These are phyloP conservation scores for Peromyscus nudipes DNA, from an alignment of 2,797 vertebrate genomes.

Conservation along the genomic window DNA sequence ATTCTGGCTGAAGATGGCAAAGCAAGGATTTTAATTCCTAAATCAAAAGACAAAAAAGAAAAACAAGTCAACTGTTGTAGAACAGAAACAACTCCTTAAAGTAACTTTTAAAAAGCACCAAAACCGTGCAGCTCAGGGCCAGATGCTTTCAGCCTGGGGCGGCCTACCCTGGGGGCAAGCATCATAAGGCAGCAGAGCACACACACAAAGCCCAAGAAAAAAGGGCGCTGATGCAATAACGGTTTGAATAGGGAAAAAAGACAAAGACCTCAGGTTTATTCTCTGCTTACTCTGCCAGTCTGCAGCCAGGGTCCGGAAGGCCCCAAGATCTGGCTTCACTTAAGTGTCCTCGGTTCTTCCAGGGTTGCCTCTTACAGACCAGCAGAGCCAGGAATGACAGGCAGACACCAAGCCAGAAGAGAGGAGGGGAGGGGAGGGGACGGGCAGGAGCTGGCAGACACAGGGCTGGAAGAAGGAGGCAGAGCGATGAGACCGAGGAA, in stretches of 20 bases:
- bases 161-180: not conserved
- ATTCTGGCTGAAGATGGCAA: conserved; percentile 68
- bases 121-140: conserved; percentile 67
- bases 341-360: conserved; percentile 41
- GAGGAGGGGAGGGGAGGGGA: no score
- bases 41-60: conserved; percentile 70
- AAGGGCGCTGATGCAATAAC: conserved; percentile 55
- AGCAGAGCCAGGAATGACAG: not conserved
- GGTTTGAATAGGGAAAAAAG: conserved; percentile 51
- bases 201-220: not conserved
- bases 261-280: conserved; percentile 70
- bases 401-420: not conserved
- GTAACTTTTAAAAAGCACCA: conserved; percentile 76
- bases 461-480: not conserved
- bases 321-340: conserved; percentile 70
- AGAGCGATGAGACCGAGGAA: not conserved
- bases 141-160: conserved; percentile 62
- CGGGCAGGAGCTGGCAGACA: not conserved
- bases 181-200: conserved; percentile 3
- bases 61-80: conserved; percentile 39
- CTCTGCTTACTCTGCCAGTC: conserved; percentile 43
- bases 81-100: conserved; percentile 65
- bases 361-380: not conserved
- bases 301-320: conserved; percentile 52
- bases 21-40: conserved; percentile 59